These are phyloP conservation scores for Cantharis rufa DNA, from an alignment of 2,888 invertebrate species.

Conservation along the genomic window DNA sequence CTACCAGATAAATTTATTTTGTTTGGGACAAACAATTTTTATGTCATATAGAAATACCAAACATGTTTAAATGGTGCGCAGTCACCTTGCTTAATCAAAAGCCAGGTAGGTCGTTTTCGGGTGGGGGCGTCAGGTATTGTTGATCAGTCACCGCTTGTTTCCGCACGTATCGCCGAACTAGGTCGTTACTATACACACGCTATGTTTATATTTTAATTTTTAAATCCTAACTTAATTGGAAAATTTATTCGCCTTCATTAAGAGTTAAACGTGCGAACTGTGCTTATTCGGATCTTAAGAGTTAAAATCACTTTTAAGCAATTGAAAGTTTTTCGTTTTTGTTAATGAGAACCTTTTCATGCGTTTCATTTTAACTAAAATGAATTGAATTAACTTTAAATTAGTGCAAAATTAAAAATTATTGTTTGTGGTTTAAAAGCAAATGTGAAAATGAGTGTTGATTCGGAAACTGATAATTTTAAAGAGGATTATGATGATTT, in stretches of 20 bases:
- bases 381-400: not conserved
- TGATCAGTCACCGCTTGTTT: constrained; percentile 31
- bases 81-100: constrained; percentile 35
- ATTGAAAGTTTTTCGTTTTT: not conserved
- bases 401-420: not conserved
- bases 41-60: not conserved
- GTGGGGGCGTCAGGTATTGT: constrained; percentile 34
- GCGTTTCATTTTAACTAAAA: not conserved
- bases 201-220: constrained; percentile 20
- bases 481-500: constrained; percentile 28
- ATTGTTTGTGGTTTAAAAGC: not conserved
- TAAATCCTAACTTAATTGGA: constrained; percentile 14
- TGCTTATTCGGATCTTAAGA: not conserved
- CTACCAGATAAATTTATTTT: not conserved
- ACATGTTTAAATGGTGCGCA: constrained; percentile 29
- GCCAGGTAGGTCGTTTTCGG: constrained; percentile 33
- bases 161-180: constrained; percentile 28
- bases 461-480: constrained; percentile 14
- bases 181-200: constrained; percentile 24
- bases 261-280: constrained; percentile 7
- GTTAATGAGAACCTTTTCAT: not conserved
- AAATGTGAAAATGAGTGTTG: constrained; percentile 28
- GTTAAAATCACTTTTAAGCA: constrained; percentile 1
- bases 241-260: constrained; percentile 10
- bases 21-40: not conserved